Evolutionary conservation across 2,888 invertebrate species (phyloP).

Genomic region (Belgica antarctica): DNA sequence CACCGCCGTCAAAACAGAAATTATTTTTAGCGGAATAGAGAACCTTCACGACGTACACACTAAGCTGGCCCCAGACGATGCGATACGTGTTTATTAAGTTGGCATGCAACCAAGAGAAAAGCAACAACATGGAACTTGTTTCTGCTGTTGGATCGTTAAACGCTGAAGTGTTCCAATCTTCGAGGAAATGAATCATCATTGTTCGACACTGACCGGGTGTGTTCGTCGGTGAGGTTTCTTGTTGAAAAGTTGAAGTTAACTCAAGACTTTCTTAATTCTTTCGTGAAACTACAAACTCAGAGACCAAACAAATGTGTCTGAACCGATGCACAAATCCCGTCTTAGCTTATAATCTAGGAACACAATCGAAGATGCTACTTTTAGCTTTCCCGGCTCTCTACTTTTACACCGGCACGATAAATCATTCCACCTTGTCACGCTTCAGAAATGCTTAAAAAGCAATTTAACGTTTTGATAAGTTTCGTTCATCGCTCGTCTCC

Average conservation of each 20-base stretch:
- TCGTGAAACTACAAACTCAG: no score
- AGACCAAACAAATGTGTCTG: no score
- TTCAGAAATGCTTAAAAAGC: slow-evolving; percentile 23
- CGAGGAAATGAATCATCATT: slow-evolving; percentile 31
- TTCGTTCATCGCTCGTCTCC: no score
- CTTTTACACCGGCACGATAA: slow-evolving; percentile 8
- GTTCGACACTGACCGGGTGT: background rate
- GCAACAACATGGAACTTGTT: background rate
- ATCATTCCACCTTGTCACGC: slow-evolving; percentile 26
- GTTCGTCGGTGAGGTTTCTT: no score
- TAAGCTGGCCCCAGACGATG: background rate
- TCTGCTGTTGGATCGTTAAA: background rate
- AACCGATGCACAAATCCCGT: no score
- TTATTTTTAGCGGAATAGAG: no score
- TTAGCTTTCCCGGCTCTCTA: no score
- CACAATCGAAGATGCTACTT: no score
- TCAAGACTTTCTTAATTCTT: no score
- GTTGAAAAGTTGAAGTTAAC: background rate
- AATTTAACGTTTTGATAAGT: no score
- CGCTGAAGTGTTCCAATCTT: background rate
- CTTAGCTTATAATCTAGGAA: no score
- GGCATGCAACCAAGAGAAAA: slow-evolving; percentile 36
- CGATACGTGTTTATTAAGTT: slow-evolving; percentile 30
- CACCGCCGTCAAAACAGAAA: background rate
- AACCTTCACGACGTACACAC: background rate